Base-by-base conservation (phyloP, 1,140 invertebrate species). In the Conus betulinus region DNA sequence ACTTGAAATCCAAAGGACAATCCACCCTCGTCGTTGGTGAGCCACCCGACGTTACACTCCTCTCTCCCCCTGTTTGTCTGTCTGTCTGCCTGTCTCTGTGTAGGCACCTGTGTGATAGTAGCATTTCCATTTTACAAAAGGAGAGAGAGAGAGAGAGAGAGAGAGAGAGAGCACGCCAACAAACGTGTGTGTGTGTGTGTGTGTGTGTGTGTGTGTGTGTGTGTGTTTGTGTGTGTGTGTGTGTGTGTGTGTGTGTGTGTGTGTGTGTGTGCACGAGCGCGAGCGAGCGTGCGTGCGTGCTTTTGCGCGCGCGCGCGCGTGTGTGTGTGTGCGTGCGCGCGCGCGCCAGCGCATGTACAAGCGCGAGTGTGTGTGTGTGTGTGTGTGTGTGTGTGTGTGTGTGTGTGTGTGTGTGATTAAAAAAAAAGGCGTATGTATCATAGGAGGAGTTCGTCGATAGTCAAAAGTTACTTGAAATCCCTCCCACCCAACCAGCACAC, bases 1-100 rank as follows among this genome's bases (percentile, higher is more conserved):
- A 85, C 13, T n/a, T 85, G 63, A 85, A 85, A 27, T 52, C 39
- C 6, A 85, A 85, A 74, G 84, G 84, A 76, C 52, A 52, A n/a
- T 85, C 84, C 39, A 60, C 52, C 20, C 67, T 85, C 4, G 84
- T 85, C 10, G 63, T 85, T 53, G 84, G 84, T 85, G 23, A 85
- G 63, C 52, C 39, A 23, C 3, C 39, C 39, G 39, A 39, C 39
- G 39, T 39, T 39, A 39, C 39, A 39, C 39, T 20, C 17, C 71
- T 74, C 20, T 74, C 71, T 74, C 71, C 23, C 71, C 23, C 20
- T 74, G 13, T 74, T 23, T 74, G 17, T 74, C 71, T 74, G 71
- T 74, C 71, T 74, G 71, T n/a, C 71, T 74, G 71, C 4, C 71
- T 20, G 71, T 74, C 71, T 74, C 13, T 74, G 20, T 74, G 71